Evolutionary conservation across 2,797 vertebrate species (phyloP).

Genomic region (Meriones psammophilus): DNA sequence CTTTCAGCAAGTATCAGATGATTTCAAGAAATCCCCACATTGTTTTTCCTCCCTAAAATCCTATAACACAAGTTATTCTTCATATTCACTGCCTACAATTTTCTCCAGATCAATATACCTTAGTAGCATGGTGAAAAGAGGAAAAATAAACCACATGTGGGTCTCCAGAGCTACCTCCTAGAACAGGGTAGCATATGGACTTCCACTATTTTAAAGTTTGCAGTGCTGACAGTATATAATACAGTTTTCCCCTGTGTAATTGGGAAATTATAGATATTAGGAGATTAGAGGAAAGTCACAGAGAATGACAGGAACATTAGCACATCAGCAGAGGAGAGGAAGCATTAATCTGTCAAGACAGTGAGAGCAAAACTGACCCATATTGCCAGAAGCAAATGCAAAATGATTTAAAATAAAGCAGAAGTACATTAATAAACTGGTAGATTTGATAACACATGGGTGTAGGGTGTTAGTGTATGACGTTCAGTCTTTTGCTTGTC

Average conservation of each 20-base stretch:
- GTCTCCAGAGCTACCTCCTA: neutral
- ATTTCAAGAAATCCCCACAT: neutral
- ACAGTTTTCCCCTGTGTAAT: neutral
- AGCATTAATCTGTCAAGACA: neutral
- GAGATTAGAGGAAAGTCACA: neutral
- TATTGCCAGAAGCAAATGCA: constrained; percentile 12
- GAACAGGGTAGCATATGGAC: neutral
- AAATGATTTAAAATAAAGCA: constrained; percentile 23
- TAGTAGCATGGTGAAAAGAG: neutral
- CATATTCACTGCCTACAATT: neutral
- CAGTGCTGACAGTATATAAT: neutral
- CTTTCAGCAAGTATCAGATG: neutral
- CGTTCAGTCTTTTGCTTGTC: neutral
- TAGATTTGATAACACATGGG: neutral
- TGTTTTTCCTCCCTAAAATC: neutral
- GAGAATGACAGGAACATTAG: neutral
- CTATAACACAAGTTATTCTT: neutral
- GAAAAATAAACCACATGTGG: neutral
- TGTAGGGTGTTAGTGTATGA: neutral
- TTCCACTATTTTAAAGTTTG: neutral
- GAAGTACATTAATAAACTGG: neutral
- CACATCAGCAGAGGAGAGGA: neutral
- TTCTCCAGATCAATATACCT: neutral
- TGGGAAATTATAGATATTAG: neutral
- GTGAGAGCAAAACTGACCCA: neutral